These are phyloP conservation scores for Sialis fuliginosa DNA, from an alignment of 2,888 invertebrate genomes.

Conservation along the genomic window DNA sequence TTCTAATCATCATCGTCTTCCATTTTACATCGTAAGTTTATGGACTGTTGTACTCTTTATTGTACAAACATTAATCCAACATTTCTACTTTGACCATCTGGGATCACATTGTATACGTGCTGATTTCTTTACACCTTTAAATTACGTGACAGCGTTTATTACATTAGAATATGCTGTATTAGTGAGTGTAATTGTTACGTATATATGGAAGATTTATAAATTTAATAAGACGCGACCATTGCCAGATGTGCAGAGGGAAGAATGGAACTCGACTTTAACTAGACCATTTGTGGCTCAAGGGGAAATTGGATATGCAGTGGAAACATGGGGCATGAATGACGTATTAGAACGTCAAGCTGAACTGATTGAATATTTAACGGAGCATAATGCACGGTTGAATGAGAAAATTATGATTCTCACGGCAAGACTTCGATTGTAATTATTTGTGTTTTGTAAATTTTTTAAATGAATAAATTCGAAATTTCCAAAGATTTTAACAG, in stretches of 20 bases:
- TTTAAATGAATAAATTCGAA: not conserved
- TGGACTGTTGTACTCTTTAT: slow-evolving; percentile 39
- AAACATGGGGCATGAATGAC: slow-evolving; percentile 34
- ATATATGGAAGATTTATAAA: slow-evolving; percentile 34
- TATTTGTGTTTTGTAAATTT: slow-evolving; percentile 4
- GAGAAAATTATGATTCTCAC: slow-evolving; percentile 43
- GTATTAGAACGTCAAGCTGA: slow-evolving; percentile 54
- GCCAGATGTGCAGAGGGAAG: slow-evolving; percentile 46
- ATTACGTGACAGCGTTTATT: slow-evolving; percentile 36
- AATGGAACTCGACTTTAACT: slow-evolving; percentile 32
- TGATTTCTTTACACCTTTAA: slow-evolving; percentile 31
- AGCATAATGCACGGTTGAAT: slow-evolving; percentile 45
- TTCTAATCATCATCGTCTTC: slow-evolving; percentile 36
- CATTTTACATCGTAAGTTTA: slow-evolving; percentile 41
- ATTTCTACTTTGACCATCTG: slow-evolving; percentile 33
- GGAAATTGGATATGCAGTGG: slow-evolving; percentile 29
- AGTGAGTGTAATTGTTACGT: slow-evolving; percentile 28
- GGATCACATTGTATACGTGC: slow-evolving; percentile 30
- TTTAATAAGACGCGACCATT: slow-evolving; percentile 38
- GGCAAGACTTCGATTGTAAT: slow-evolving; percentile 24
- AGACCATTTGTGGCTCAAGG: slow-evolving; percentile 28
- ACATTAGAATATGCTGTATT: slow-evolving; percentile 32
- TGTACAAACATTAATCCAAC: slow-evolving; percentile 35
- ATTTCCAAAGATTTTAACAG: not conserved
- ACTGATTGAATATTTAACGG: slow-evolving; percentile 45